These are phyloP conservation scores for Zelostemma sp. DNA, from an alignment of 1,140 invertebrate species.

Conservation along the genomic window DNA sequence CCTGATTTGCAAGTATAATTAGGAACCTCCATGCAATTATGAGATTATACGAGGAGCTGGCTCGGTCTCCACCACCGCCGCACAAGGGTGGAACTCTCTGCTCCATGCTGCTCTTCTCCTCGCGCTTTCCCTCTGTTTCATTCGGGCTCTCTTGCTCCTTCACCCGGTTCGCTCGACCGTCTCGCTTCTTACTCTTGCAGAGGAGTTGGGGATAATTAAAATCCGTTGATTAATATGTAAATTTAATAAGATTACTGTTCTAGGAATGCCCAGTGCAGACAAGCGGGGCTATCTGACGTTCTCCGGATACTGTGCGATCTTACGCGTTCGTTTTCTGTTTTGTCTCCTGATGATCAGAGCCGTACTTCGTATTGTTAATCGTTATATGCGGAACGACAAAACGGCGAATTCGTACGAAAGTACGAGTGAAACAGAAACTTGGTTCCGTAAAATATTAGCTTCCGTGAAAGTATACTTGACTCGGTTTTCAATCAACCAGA, in stretches of 20 bases:
- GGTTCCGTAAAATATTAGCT: too few species aligned
- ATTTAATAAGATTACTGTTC: constrained; percentile 95
- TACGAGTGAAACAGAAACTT: too few species aligned
- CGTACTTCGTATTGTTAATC: too few species aligned
- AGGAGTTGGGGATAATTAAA: constrained; percentile 87
- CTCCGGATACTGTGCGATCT: constrained; percentile 38
- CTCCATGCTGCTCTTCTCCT: constrained; percentile 41
- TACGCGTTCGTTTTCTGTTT: constrained; percentile 45
- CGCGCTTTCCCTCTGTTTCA: constrained; percentile 34
- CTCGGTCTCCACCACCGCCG: constrained; percentile 72
- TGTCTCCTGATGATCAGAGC: constrained; percentile 26
- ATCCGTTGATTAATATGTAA: constrained; percentile 98
- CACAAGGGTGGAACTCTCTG: constrained; percentile 63
- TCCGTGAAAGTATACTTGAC: too few species aligned
- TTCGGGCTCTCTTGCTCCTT: constrained; percentile 54
- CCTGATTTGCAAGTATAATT: constrained; percentile 94
- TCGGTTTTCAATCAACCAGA: too few species aligned
- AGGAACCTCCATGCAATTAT: constrained; percentile 92
- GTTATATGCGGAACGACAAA: too few species aligned
- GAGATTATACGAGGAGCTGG: constrained; percentile 90
- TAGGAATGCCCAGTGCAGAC: constrained; percentile 71
- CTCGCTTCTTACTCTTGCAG: constrained; percentile 42
- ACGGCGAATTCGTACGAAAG: too few species aligned
- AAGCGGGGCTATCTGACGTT: constrained; percentile 42
- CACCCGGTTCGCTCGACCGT: constrained; percentile 33